Evolutionary conservation across 2,888 invertebrate species (phyloP), one percentile per base, ranked within the genome.

Genomic region (Netelia fuscicornis): DNA sequence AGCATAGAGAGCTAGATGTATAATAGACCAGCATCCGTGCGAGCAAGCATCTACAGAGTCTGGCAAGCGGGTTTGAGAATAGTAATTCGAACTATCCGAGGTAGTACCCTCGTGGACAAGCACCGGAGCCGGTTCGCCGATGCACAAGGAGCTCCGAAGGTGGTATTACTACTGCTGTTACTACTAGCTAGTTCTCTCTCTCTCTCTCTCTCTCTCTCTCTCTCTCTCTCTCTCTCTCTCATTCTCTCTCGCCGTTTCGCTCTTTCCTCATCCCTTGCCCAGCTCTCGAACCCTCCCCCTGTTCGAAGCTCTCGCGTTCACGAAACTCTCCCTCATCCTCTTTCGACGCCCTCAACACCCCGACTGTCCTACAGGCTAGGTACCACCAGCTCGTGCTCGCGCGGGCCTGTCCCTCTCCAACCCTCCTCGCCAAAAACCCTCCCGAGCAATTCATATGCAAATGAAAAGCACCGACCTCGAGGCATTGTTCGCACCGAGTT

Each of bases 371-470:
- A 17, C 68, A 10, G 13, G 11, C 11, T 30, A 5, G 13, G 3
- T 54, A 56, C 25, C 54, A 17, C 37, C 48, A 52, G 48, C 67
- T 56, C 70, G 42, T 62, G 20, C 30, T 37, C 37, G 68, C 71
- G 56, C 58, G 44, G 9, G 42, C 42, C 72, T 52, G 56, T 20
- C 62, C 62, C 64, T 67, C 58, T 75, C 71, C 78, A 8, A 48
- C 65, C 56, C 64, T 67, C 72, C 74, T 68, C 70, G 23, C 71
- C 79, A 58, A 86, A 84, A 84, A 77, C 70, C 87, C 86, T 86
- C 89, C 86, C 89, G 85, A 13, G 87, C 93, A 91, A 93, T 93
- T 93, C 93, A 93, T 92, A 93, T 93, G 93, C 93, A 93, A 93
- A 93, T 93, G 91, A 88, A 92, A 91, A 91, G 92, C 90, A 87